Conservation (phyloP, 2,113 vertebrate genomes). For the Sigmodon hispidus region DNA sequence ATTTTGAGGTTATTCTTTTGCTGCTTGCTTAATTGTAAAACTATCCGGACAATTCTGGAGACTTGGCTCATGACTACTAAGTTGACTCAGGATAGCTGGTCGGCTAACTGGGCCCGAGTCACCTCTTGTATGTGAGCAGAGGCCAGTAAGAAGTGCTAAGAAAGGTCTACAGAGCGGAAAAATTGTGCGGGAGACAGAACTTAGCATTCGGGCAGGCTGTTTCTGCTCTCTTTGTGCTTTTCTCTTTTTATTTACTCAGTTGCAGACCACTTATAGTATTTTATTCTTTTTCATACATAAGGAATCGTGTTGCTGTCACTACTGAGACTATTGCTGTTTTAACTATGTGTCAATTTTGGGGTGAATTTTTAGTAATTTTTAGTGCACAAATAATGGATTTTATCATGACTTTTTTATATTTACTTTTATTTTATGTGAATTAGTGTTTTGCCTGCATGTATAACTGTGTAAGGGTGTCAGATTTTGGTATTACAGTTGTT, state of each 20-base stretch:
- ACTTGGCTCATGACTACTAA: not conserved
- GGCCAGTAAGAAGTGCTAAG: not conserved
- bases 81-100: not conserved
- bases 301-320: not conserved
- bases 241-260: not conserved
- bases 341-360: not conserved
- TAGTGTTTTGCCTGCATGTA: too few relatives aligned
- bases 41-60: not conserved
- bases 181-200: not conserved
- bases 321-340: not conserved
- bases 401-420: not conserved
- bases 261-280: not conserved
- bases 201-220: not conserved
- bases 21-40: not conserved
- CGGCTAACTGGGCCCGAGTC: not conserved
- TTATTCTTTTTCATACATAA: not conserved
- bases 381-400: not conserved
- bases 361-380: not conserved
- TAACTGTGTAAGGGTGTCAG: too few relatives aligned
- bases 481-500: too few relatives aligned
- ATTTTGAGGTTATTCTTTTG: not conserved
- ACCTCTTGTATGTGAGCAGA: conserved; percentile 9
- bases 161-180: not conserved
- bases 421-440: too few relatives aligned
- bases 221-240: not conserved